phyloP scores from a whole-genome alignment of 1,140 invertebrate species.

The Trichoplusia ni region DNA sequence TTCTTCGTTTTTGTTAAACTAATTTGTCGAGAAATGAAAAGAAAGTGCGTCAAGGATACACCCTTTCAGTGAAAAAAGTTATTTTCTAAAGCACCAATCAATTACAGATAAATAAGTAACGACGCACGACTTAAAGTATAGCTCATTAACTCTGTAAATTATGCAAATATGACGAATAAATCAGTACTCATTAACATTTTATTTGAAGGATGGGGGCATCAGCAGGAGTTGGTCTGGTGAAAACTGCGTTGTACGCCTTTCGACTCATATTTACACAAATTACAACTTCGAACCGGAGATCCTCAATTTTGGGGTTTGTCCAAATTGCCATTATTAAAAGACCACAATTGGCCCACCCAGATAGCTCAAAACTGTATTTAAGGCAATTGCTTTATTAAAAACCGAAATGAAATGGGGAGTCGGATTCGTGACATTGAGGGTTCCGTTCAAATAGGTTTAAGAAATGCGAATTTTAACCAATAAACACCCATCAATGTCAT shows the following conservation, averaged over 20 bases:
- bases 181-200: constrained; percentile 4
- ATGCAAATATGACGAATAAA: constrained; percentile 10
- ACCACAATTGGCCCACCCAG: constrained; percentile 44
- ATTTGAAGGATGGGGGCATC: not conserved
- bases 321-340: constrained; percentile 53
- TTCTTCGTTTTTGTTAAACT: too few relatives aligned
- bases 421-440: too few relatives aligned
- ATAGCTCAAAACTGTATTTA: constrained; percentile 29
- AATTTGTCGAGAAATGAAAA: too few relatives aligned
- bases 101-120: too few relatives aligned
- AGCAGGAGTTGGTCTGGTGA: not conserved
- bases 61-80: too few relatives aligned
- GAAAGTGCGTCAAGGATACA: too few relatives aligned
- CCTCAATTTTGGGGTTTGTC: constrained; percentile 39
- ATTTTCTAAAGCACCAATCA: too few relatives aligned
- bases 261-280: constrained; percentile 33
- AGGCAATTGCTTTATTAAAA: constrained; percentile 28
- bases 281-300: constrained; percentile 42
- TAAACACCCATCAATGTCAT: too few relatives aligned
- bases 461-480: too few relatives aligned
- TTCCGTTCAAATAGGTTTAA: too few relatives aligned
- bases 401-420: not conserved
- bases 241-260: not conserved
- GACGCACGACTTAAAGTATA: not conserved
- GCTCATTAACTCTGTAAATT: constrained; percentile 8